A percentile compares a stretch with the other conserved stretches of the same genome.
Evolutionary conservation across 2,888 invertebrate genomes (phyloP).

Genomic region (Unio pictorum): DNA sequence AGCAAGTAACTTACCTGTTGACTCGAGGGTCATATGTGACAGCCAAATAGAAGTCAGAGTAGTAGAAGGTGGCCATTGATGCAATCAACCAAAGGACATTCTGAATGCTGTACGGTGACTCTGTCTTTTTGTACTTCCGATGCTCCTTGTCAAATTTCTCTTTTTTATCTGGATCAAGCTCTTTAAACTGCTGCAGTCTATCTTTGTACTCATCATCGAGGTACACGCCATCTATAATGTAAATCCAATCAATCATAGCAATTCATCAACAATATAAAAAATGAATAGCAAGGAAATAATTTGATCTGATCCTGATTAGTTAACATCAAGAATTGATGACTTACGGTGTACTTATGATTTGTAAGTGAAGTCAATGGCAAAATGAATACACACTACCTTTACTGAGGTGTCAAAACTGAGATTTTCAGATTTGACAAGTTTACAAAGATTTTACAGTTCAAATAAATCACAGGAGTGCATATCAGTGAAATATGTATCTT

Average conservation of each 20-base stretch:
- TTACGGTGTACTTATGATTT: no score
- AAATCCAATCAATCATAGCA: not conserved
- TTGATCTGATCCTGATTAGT: not conserved
- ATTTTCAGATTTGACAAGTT: no score
- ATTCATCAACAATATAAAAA: not conserved
- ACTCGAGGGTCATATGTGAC: constrained; percentile 61
- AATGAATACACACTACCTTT: no score
- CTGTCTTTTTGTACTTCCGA: constrained; percentile 39
- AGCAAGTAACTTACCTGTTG: constrained; percentile 50
- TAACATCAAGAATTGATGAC: not conserved
- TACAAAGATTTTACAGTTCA: no score
- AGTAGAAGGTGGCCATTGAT: constrained; percentile 64
- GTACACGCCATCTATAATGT: constrained; percentile 26
- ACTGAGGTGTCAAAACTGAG: no score
- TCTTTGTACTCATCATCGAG: constrained; percentile 25
- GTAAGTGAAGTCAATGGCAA: no score
- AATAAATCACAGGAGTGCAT: no score
- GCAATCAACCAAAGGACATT: constrained; percentile 67
- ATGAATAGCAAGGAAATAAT: not conserved
- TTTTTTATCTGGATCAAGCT: constrained; percentile 33
- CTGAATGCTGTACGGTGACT: constrained; percentile 60
- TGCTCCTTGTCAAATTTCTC: constrained; percentile 44
- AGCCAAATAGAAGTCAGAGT: constrained; percentile 63
- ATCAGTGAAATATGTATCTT: no score
- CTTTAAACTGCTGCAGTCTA: constrained; percentile 23